These are phyloP conservation scores for Colaptes auratus DNA, from an alignment of 2,113 vertebrate genomes.

Conservation along the genomic window DNA sequence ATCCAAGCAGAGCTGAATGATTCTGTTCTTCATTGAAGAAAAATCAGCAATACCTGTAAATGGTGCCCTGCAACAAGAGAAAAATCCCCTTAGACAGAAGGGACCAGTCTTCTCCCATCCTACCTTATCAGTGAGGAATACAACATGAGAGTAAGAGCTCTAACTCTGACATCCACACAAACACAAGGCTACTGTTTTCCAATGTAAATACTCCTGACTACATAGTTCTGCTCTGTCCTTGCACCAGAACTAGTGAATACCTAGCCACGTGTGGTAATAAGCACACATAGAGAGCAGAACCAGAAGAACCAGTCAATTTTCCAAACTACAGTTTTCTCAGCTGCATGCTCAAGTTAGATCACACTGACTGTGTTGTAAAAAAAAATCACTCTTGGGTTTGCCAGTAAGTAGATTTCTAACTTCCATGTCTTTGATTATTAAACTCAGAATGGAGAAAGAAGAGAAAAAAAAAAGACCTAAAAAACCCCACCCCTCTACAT, in stretches of 20 bases:
- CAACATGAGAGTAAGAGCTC: background rate
- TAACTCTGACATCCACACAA: background rate
- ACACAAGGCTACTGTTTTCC: background rate
- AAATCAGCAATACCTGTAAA: constrained; percentile 96
- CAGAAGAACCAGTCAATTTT: background rate
- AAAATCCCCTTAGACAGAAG: background rate
- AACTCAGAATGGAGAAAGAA: background rate
- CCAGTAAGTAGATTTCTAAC: background rate
- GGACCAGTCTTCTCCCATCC: background rate
- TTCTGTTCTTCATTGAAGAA: constrained; percentile 95
- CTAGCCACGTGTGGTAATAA: background rate
- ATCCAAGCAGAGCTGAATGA: constrained; percentile 97
- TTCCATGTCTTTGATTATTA: background rate
- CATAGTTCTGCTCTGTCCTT: background rate
- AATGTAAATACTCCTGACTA: background rate
- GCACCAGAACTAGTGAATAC: background rate
- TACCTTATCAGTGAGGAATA: background rate
- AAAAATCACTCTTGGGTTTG: background rate
- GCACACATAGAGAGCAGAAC: background rate
- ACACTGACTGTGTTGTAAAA: background rate
- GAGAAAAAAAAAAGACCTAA: background rate
- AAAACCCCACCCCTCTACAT: no score
- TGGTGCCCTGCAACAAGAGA: constrained; percentile 84
- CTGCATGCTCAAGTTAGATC: background rate
- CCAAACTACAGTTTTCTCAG: background rate